phyloP scores from a whole-genome alignment of 2,797 vertebrate species.

The Heterohyrax brucei region DNA sequence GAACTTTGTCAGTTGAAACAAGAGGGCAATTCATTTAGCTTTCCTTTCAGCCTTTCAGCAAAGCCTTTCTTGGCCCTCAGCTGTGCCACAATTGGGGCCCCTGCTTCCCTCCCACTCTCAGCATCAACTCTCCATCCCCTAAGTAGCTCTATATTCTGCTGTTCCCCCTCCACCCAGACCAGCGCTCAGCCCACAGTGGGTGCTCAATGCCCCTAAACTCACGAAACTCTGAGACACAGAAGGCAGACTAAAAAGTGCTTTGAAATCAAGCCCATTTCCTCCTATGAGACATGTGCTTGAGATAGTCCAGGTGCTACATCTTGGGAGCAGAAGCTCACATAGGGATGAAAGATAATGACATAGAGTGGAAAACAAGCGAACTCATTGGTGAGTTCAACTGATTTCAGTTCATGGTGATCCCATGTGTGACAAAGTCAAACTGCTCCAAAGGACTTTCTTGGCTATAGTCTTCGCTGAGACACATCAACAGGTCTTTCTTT shows the following conservation, averaged over 20 bases:
- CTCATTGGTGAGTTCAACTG: too few species aligned
- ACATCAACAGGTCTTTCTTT: too few species aligned
- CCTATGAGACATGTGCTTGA: not conserved
- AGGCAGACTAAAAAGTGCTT: not conserved
- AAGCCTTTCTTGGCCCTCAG: accelerated
- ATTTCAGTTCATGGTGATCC: too few species aligned
- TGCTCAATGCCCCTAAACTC: not conserved
- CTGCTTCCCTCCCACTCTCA: not conserved
- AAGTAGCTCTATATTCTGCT: accelerated
- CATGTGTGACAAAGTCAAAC: too few species aligned
- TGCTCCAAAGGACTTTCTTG: too few species aligned
- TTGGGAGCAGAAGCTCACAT: not conserved
- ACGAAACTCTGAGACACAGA: not conserved
- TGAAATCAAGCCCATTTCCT: constrained; percentile 1
- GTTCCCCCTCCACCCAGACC: not conserved
- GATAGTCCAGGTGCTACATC: not conserved
- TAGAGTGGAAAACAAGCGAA: too few species aligned
- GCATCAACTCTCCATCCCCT: not conserved
- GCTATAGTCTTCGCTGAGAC: too few species aligned
- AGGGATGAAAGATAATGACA: not conserved
- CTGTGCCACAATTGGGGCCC: accelerated
- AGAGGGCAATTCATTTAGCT: accelerated
- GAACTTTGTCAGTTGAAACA: not conserved
- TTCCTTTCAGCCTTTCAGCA: not conserved
- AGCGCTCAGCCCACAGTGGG: not conserved